Conservation (phyloP, 2,888 invertebrate species). For the Prosapia bicincta region DNA sequence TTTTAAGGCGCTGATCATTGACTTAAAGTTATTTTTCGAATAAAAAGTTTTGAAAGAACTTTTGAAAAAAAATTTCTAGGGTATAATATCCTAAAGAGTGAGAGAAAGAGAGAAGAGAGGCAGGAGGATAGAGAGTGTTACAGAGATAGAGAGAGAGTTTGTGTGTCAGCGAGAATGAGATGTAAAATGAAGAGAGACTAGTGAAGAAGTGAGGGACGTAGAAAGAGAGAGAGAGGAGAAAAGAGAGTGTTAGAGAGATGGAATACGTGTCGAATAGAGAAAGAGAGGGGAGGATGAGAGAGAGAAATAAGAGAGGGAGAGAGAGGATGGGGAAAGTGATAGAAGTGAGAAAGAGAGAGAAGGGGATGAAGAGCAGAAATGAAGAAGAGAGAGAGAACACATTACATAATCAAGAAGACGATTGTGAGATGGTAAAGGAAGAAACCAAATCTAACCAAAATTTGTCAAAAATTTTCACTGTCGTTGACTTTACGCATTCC, state of each 20-base stretch:
- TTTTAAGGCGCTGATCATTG: too few species aligned
- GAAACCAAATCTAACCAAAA: too few species aligned
- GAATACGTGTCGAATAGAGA: background rate
- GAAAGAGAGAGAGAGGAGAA: background rate
- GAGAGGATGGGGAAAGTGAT: too few species aligned
- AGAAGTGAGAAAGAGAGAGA: too few species aligned
- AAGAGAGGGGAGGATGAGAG: background rate
- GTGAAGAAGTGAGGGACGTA: background rate
- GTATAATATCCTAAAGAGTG: too few species aligned
- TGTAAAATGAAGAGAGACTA: background rate
- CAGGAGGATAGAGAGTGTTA: background rate
- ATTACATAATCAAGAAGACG: background rate
- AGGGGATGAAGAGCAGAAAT: too few species aligned
- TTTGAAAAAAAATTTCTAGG: too few species aligned
- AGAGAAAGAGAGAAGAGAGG: slow-evolving; percentile 3
- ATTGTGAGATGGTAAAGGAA: background rate
- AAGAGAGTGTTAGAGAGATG: background rate
- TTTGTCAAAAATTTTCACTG: too few species aligned
- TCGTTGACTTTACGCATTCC: too few species aligned
- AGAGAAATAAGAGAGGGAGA: too few species aligned
- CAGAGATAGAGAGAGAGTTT: background rate
- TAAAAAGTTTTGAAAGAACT: too few species aligned
- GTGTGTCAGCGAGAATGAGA: background rate
- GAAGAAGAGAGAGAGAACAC: background rate
- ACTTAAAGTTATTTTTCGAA: too few species aligned